Conservation (phyloP, 2,888 invertebrate species). For the Cosmia pyralina region DNA sequence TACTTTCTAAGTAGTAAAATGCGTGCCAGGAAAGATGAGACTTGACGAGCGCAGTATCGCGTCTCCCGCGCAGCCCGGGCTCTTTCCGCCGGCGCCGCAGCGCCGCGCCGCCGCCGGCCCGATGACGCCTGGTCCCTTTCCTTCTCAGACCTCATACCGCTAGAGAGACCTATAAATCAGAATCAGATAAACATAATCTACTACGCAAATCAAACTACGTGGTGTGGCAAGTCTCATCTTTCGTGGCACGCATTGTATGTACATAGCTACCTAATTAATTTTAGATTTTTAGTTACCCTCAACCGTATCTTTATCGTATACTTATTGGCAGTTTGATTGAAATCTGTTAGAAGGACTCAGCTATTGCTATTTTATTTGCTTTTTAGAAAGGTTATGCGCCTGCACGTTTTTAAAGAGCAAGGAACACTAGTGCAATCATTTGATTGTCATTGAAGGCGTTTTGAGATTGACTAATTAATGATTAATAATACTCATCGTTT, state of each 20-base stretch:
- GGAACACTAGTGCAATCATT: background rate
- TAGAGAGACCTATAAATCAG: too few species aligned
- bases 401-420: slow-evolving; percentile 20
- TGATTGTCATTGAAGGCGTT: slow-evolving; percentile 5
- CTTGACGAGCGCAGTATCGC: too few species aligned
- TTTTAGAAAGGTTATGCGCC: slow-evolving; percentile 9
- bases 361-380: background rate
- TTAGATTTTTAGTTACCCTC: background rate
- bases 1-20: background rate
- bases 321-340: background rate
- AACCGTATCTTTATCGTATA: background rate
- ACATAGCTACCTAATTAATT: background rate
- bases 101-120: too few species aligned
- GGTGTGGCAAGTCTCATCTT: too few species aligned
- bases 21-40: too few species aligned
- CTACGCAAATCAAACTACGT: too few species aligned
- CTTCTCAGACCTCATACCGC: too few species aligned
- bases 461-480: background rate
- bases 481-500: background rate
- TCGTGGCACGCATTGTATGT: too few species aligned
- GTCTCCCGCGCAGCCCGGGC: too few species aligned
- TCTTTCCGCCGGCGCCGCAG: too few species aligned
- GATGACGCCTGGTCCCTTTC: too few species aligned
- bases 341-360: background rate
- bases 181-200: too few species aligned